Evolutionary conservation across 2,113 vertebrate genomes (phyloP), one percentile per base, ranked within the genome.

Genomic region (Phalacrocorax carbo): DNA sequence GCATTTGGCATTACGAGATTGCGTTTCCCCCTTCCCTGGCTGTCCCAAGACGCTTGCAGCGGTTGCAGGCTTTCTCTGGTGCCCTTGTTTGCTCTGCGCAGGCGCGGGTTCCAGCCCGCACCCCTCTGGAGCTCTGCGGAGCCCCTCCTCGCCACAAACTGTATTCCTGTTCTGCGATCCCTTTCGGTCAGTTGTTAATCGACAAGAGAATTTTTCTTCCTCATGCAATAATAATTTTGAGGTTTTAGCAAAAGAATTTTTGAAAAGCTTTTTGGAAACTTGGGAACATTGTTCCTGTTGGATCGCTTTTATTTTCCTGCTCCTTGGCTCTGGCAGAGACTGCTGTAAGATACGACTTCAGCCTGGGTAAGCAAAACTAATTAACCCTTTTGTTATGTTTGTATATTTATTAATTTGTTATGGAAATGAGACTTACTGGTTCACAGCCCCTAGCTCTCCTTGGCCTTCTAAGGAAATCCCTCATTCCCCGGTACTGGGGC

Each of bases 91-190:
- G 16, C 61, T 32, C n/a, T 12, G 52, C 51, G 5, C 5, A 22
- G 70, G 34, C 27, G 2, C 0, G 1, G 5, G 13, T 51, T 29
- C 36, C 66, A 51, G 2, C 42, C 5, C 1, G 1, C 7, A 1
- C 7, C 5, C 11, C 36, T 13, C 61, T 6, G 70, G 27, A 76
- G 55, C 11, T 18, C 23, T 40, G 46, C 0, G 1, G 30, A 44
- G 27, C 19, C 29, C 29, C 9, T 44, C 49, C 20, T n/a, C 25
- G 1, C 20, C 3, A 0, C 7, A 51, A 51, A 4, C 38, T 15
- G 15, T 51, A 26, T 5, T 70, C 34, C 57, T 7, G 2, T 15
- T 25, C 68, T 52, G 34, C 9, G 9, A 19, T 48, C 36, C 55
- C 54, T 14, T 48, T 25, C 14, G 2, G 19, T 44, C 36, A 9